phyloP scores from a whole-genome alignment of 2,113 vertebrate species.

The Sapayoa aenigma region DNA sequence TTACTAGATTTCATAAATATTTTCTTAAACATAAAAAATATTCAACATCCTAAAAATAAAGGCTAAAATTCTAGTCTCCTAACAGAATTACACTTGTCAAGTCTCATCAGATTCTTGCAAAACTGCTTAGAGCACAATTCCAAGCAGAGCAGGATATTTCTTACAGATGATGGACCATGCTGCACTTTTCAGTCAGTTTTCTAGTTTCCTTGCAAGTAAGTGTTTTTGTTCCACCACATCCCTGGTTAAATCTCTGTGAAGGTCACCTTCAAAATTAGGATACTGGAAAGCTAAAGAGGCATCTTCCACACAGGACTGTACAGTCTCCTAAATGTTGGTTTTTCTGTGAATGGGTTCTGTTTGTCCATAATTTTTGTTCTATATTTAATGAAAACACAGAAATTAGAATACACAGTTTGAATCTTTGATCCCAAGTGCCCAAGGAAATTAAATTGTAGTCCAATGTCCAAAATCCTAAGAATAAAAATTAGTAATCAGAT shows the following conservation, averaged over 20 bases:
- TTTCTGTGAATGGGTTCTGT: not conserved
- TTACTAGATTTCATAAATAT: not conserved
- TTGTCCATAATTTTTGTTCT: not conserved
- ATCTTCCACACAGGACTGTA: not conserved
- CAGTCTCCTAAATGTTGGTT: not conserved
- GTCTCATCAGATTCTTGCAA: conserved; percentile 30
- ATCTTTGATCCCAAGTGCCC: not conserved
- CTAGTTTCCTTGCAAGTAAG: not conserved
- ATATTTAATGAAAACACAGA: not conserved
- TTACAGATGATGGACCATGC: conserved; percentile 12
- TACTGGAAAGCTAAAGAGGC: not conserved
- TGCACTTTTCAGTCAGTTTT: not conserved
- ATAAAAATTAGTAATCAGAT: not conserved
- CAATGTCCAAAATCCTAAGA: not conserved
- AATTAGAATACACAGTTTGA: not conserved
- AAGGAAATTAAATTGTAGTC: not conserved
- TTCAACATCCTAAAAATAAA: not conserved
- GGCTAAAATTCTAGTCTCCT: not conserved
- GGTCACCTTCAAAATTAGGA: conserved; percentile 1
- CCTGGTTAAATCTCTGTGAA: not conserved
- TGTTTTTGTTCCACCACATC: not conserved
- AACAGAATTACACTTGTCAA: conserved; percentile 33
- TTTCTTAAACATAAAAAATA: not conserved
- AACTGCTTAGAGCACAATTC: conserved; percentile 33
- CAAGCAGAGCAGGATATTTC: not conserved